A percentile compares a stretch with the other conserved stretches of the same genome.
phyloP scores from a whole-genome alignment of 2,797 vertebrate species.

The Orientallactaga sibirica region DNA sequence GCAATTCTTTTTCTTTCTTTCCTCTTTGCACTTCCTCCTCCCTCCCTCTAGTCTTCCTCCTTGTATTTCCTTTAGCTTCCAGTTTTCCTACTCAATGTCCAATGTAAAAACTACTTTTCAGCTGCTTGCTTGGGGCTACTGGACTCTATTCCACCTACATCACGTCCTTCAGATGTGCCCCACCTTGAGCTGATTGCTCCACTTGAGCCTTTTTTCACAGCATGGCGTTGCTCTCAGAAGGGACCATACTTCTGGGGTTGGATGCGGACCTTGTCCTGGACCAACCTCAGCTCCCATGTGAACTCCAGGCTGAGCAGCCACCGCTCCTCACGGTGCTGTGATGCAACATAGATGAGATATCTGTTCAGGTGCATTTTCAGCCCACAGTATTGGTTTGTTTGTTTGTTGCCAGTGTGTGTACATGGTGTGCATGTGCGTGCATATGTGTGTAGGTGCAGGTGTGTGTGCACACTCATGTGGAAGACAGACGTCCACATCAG shows the following conservation, averaged over 20 bases:
- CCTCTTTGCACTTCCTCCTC: not conserved
- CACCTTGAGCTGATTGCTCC: too few relatives aligned
- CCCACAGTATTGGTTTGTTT: too few relatives aligned
- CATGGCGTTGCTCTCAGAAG: too few relatives aligned
- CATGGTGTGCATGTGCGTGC: not conserved
- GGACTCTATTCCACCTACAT: not conserved
- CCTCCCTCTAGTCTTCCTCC: not conserved
- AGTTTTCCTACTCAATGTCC: not conserved
- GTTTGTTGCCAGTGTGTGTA: not conserved
- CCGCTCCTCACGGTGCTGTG: too few relatives aligned
- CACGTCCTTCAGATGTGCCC: not conserved
- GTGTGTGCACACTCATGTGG: not conserved
- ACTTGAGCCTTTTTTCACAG: too few relatives aligned
- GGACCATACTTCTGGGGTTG: too few relatives aligned
- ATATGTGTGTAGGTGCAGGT: not conserved
- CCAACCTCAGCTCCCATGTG: not conserved
- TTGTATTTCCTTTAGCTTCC: not conserved
- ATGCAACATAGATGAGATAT: not conserved
- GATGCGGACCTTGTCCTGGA: not conserved
- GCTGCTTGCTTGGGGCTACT: rapidly evolving
- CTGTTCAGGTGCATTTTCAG: not conserved
- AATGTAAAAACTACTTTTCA: not conserved
- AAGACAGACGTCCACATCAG: not conserved
- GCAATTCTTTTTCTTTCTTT: not conserved
- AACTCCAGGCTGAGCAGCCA: not conserved